Evolutionary conservation across 2,113 vertebrate species (phyloP), one percentile per base, ranked within the genome.

Genomic region (Tetraodon nigroviridis): DNA sequence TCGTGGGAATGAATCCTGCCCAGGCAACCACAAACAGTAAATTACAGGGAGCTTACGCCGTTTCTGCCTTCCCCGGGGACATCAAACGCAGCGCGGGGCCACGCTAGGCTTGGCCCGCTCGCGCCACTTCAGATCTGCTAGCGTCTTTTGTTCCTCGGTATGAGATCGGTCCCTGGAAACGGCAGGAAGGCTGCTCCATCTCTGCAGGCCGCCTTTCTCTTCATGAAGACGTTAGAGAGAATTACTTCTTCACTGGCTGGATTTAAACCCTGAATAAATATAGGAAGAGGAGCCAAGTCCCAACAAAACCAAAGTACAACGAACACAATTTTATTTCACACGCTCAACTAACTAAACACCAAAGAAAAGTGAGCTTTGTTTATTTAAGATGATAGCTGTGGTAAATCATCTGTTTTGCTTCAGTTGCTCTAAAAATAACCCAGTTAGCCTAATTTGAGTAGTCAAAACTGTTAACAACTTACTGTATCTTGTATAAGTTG

Each of bases 1-100:
- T 88, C 76, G 61, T 74, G 84, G 85, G 84, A 85, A 86, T 87
- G 74, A 84, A 66, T 65, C 61, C 76, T 61, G 59, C 81, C 81
- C 78, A 15, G 78, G 78, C 75, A 84, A 84, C 80, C 61, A 76
- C 83, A 73, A 80, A 87, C 84, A 84, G 69, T 77, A 73, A 78
- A 82, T 82, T 73, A 85, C 71, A 65, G 80, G 72, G 79, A 63
- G 82, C 76, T 86, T 81, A 86, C 73, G 80, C 50, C 73, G 74
- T 70, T 67, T 27, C 62, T 64, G 44, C 15, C 12, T 21, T 68
- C 81, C 84, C 76, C 15, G 57, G 79, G 82, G 86, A 82, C 82
- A 80, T 86, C 85, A 88, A 75, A 86, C 80, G 50, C 52, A 29
- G 50, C 53, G 37, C 48, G 19, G 60, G 50, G 14, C 53, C 52